These are phyloP conservation scores for Erythrocercus mccallii DNA, from an alignment of 2,113 vertebrate species.

Conservation along the genomic window DNA sequence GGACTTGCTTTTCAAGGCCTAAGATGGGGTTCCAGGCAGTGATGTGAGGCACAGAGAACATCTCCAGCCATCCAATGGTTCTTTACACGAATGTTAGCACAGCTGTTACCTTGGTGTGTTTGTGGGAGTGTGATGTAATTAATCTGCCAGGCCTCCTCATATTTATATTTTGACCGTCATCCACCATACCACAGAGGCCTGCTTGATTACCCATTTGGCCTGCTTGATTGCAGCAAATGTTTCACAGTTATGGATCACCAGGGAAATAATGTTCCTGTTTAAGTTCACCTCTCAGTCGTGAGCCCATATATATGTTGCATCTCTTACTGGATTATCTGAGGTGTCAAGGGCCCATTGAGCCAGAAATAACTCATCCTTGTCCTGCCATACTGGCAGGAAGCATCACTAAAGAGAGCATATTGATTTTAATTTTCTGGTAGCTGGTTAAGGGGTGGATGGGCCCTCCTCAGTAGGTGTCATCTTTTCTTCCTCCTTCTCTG, in stretches of 20 bases:
- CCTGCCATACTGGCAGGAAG: not conserved
- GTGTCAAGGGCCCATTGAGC: fast-evolving
- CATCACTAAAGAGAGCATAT: not conserved
- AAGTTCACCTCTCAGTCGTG: fast-evolving
- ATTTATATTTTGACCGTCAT: not conserved
- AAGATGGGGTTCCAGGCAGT: not conserved
- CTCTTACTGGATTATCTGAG: not conserved
- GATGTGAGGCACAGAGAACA: not conserved
- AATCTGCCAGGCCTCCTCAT: not conserved
- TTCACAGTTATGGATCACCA: not conserved
- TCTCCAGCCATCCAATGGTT: not conserved
- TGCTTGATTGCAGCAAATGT: not conserved
- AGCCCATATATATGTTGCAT: not conserved
- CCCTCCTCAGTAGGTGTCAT: not conserved
- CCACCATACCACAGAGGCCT: too few species aligned
- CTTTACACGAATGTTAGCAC: fast-evolving
- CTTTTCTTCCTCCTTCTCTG: not conserved
- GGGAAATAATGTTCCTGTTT: not conserved
- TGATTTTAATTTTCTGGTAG: not conserved
- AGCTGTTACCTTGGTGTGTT: too few species aligned
- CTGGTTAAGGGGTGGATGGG: not conserved
- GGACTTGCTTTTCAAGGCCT: not conserved
- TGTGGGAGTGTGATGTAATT: not conserved
- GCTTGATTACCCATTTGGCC: not conserved
- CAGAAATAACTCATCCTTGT: not conserved